These are phyloP conservation scores for Caradrina kadenii DNA, from an alignment of 2,888 invertebrate genomes.

Conservation along the genomic window DNA sequence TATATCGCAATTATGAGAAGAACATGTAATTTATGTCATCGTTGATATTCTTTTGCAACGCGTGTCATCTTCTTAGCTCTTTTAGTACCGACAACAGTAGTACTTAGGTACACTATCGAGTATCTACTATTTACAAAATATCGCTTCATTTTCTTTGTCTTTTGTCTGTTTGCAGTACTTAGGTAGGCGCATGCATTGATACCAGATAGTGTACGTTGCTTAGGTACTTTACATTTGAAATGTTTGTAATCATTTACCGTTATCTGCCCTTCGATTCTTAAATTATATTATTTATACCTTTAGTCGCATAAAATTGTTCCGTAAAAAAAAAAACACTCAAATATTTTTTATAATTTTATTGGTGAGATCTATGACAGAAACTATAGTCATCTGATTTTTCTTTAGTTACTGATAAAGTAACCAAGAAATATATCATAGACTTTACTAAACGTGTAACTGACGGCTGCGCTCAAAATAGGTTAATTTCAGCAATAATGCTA, in stretches of 20 bases:
- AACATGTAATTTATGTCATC: no score
- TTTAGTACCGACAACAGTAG: neutral
- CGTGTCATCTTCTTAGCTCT: no score
- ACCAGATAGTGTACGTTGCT: neutral
- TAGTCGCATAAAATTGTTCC: no score
- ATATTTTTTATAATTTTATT: neutral
- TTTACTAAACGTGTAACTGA: neutral
- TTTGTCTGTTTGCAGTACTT: neutral
- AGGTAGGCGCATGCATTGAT: neutral
- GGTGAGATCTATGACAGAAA: neutral
- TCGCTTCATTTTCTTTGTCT: constrained; percentile 1
- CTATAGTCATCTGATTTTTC: neutral
- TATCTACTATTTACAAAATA: constrained; percentile 31
- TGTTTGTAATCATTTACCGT: neutral
- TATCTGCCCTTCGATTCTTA: no score
- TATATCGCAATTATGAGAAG: no score
- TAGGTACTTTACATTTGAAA: no score
- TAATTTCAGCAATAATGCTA: neutral
- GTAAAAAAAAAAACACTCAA: no score
- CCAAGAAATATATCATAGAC: neutral
- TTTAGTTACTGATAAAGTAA: neutral
- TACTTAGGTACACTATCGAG: neutral
- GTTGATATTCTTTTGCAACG: no score
- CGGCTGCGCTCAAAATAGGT: neutral
- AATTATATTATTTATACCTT: no score